Percentiles rank a stretch among this genome's conserved stretches.
Evolutionary conservation across 2,888 invertebrate genomes (phyloP).

Genomic region (Phrixothrix hirtus): DNA sequence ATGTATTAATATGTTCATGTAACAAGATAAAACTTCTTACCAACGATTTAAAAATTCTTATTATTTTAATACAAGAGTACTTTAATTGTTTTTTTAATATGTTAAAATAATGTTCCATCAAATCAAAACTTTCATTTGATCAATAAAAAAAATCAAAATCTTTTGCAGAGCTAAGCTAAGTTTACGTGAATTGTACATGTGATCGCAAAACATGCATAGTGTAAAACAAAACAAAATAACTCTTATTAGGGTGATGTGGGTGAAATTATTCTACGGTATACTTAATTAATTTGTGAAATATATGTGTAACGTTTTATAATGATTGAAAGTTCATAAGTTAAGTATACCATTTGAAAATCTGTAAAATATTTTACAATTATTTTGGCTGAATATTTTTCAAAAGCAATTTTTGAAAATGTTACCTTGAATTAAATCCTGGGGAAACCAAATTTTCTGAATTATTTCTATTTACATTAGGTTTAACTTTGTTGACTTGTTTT

Average conservation of each 20-base stretch:
- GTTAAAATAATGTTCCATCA: background rate
- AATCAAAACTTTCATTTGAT: background rate
- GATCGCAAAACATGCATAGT: slow-evolving; percentile 3
- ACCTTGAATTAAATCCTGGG: slow-evolving; percentile 69
- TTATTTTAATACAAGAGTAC: background rate
- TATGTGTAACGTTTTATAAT: no score
- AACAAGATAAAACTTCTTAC: no score
- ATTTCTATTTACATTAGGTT: slow-evolving; percentile 81
- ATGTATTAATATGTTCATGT: no score
- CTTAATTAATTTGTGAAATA: slow-evolving; percentile 13
- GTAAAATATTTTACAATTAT: slow-evolving; percentile 6
- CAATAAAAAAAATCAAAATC: background rate
- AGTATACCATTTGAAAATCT: slow-evolving; percentile 15
- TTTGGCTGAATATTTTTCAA: background rate
- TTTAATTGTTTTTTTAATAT: background rate
- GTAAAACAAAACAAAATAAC: background rate
- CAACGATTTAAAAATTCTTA: no score
- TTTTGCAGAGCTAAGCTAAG: background rate
- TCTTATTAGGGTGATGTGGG: slow-evolving; percentile 22
- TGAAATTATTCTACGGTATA: slow-evolving; percentile 9
- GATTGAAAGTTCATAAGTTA: no score
- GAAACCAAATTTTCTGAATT: slow-evolving; percentile 74
- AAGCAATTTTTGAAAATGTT: slow-evolving; percentile 21
- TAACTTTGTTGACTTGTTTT: slow-evolving; percentile 87
- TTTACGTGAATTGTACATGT: background rate